Conservation (phyloP, 2,113 vertebrate species). For the Sialia sialis region DNA sequence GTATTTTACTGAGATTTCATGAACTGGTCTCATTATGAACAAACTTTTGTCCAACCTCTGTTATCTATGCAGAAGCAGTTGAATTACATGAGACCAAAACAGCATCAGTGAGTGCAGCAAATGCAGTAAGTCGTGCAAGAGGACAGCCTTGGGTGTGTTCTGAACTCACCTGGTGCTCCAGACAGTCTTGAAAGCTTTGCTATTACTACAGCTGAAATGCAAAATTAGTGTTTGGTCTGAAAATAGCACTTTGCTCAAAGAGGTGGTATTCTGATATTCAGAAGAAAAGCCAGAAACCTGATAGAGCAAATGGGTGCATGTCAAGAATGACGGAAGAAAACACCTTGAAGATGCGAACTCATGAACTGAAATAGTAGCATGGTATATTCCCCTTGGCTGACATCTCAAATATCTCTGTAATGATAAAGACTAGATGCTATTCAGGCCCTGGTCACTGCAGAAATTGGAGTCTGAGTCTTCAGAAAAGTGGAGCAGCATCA, state of each 20-base stretch:
- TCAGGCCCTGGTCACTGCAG: neutral
- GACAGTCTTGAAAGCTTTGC: neutral
- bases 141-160: fast-evolving
- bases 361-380: neutral
- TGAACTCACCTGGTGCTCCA: neutral
- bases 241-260: neutral
- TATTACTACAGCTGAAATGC: neutral
- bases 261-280: neutral
- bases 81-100: neutral
- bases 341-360: neutral
- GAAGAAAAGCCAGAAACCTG: neutral
- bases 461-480: neutral
- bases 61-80: neutral
- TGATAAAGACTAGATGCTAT: neutral
- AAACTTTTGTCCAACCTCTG: neutral
- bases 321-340: neutral
- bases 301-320: fast-evolving
- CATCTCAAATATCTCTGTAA: neutral
- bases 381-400: neutral
- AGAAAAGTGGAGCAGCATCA: neutral
- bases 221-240: neutral
- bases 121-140: fast-evolving
- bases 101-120: neutral
- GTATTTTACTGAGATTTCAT: neutral
- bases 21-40: neutral